Evolutionary conservation across 1,140 invertebrate genomes (phyloP), one percentile per base, ranked within the genome.

Genomic region (Schlechtendalia chinensis): DNA sequence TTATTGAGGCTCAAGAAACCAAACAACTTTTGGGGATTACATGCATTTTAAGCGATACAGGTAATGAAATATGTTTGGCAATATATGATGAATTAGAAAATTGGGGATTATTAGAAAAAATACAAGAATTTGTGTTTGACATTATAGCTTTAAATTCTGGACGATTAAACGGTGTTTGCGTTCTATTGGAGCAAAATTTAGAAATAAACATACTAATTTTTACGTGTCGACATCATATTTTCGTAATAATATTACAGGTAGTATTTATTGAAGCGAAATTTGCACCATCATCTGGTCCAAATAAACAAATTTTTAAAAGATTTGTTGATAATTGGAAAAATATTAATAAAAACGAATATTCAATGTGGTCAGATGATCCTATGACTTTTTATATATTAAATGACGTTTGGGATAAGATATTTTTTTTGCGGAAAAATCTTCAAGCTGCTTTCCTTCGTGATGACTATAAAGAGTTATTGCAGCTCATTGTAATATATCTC

Each of bases 401-500:
- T 22, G 22, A n/a, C 6, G 27, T 19, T 53, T 10, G 11, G 6
- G 71, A 75, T 50, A 47, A 56, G 27, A 53, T 39, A 54, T 3
- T 5, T 5, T n/a, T 75, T 75, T 75, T 3, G 6, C 5, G 22
- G 24, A 54, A 75, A 39, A 32, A 53, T 54, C 10, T 75, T 22
- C 10, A 54, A 56, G 17, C 22, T 53, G 17, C 45, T 45, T 61
- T 80, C 72, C 83, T 81, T n/a, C 79, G 83, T 71, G 75, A 83
- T 81, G 85, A 45, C 39, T 45, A 45, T 45, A n/a, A n/a, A 45
- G 39, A 45, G 39, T 45, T 45, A 5, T 45, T 45, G 10, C 39
- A 45, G 10, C 39, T 45, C 10, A 45, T 45, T 45, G 39, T 45
- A 4, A 45, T 45, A 45, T 87, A 87, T 83, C 83, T 87, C 54